Conservation (phyloP, 2,113 vertebrate species). For the Elachura formosa region DNA sequence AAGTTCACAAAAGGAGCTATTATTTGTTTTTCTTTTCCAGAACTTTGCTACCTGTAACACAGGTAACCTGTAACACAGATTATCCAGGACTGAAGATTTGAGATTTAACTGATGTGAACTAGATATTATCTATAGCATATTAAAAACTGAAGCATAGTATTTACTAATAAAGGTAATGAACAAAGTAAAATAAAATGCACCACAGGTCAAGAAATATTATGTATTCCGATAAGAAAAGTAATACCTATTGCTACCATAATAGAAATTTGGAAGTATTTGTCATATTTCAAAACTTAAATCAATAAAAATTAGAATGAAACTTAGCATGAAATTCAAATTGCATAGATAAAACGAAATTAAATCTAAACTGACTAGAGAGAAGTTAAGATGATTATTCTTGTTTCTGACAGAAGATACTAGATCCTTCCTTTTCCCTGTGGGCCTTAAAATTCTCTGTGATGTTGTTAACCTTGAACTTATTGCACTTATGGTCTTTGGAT, state of each 20-base stretch:
- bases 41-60: background rate
- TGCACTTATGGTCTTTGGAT: background rate
- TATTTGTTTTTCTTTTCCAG: background rate
- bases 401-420: background rate
- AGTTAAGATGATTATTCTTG: background rate
- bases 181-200: background rate
- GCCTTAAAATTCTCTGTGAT: background rate
- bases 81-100: background rate
- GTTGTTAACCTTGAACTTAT: conserved; percentile 26
- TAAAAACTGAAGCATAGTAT: background rate
- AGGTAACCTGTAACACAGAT: background rate
- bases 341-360: background rate
- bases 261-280: background rate
- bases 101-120: background rate
- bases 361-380: background rate
- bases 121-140: background rate
- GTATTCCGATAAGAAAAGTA: background rate
- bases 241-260: background rate
- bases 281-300: background rate
- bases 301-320: background rate
- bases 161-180: background rate
- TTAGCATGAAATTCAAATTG: background rate
- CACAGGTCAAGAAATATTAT: background rate
- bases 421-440: background rate
- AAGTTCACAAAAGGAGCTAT: background rate